Conservation (phyloP, 2,113 vertebrate genomes). For the Orthonyx spaldingii region DNA sequence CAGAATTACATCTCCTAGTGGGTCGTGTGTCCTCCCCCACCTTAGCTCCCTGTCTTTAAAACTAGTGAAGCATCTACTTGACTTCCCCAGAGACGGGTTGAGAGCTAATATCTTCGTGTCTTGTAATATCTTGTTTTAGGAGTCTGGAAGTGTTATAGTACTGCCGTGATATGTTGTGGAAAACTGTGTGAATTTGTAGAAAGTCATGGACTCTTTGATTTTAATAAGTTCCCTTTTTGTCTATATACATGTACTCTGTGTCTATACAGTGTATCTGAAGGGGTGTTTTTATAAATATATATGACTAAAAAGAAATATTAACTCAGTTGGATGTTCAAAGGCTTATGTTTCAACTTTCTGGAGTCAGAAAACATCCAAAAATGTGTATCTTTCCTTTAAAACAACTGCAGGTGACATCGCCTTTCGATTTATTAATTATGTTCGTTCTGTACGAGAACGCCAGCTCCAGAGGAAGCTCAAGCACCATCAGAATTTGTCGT, state of each 20-base stretch:
- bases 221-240: neutral
- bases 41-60: neutral
- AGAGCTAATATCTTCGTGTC: neutral
- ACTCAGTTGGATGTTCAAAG: neutral
- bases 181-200: neutral
- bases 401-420: conserved; percentile 86
- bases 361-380: neutral
- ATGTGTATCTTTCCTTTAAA: neutral
- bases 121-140: neutral
- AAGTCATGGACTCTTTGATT: neutral
- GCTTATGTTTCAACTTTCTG: neutral
- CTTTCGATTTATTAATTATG: conserved; percentile 89
- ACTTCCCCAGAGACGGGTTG: neutral
- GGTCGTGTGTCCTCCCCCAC: accelerated
- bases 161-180: neutral
- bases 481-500: conserved; percentile 79
- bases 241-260: neutral
- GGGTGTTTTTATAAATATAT: neutral
- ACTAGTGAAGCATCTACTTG: neutral
- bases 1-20: neutral
- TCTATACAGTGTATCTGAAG: neutral
- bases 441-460: conserved; percentile 66
- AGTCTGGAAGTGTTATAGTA: neutral
- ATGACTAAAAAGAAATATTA: neutral
- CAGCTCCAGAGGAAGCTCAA: conserved; percentile 59